Conservation (phyloP, 2,797 vertebrate genomes). For the Anguilla pacifica region DNA sequence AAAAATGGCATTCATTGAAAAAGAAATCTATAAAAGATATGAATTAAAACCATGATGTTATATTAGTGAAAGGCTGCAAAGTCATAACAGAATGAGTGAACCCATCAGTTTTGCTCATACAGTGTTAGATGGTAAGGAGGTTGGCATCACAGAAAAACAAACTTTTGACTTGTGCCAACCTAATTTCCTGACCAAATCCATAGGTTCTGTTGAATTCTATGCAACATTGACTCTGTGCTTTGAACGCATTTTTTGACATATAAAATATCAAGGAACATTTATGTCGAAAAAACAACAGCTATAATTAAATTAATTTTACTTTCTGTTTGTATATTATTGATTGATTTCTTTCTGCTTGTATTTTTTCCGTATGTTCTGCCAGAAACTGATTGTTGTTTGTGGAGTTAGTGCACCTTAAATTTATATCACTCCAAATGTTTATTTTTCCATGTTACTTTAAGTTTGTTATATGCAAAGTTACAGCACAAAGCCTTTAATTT, state of each 20-base stretch:
- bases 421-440: constrained; percentile 47
- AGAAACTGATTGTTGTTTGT: constrained; percentile 60
- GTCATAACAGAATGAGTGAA: constrained; percentile 42
- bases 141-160: constrained; percentile 58
- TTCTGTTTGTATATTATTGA: constrained; percentile 67
- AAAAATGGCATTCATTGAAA: neutral
- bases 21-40: neutral
- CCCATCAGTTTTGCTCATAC: constrained; percentile 50
- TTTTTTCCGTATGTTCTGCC: constrained; percentile 63
- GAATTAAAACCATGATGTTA: neutral
- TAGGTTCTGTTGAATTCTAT: constrained; percentile 90
- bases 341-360: constrained; percentile 49
- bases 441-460: constrained; percentile 51
- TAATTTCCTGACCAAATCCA: constrained; percentile 73
- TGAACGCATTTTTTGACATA: constrained; percentile 70
- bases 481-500: constrained; percentile 27
- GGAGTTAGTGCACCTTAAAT: constrained; percentile 77
- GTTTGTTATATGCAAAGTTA: constrained; percentile 44
- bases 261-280: constrained; percentile 58
- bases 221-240: constrained; percentile 84
- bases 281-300: constrained; percentile 58
- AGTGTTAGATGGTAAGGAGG: constrained; percentile 45
- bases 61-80: constrained; percentile 34
- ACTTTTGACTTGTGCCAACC: constrained; percentile 81
- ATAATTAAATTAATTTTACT: constrained; percentile 49